phyloP scores from a whole-genome alignment of 2,888 invertebrate genomes.

The Ypsolopha scabrella region DNA sequence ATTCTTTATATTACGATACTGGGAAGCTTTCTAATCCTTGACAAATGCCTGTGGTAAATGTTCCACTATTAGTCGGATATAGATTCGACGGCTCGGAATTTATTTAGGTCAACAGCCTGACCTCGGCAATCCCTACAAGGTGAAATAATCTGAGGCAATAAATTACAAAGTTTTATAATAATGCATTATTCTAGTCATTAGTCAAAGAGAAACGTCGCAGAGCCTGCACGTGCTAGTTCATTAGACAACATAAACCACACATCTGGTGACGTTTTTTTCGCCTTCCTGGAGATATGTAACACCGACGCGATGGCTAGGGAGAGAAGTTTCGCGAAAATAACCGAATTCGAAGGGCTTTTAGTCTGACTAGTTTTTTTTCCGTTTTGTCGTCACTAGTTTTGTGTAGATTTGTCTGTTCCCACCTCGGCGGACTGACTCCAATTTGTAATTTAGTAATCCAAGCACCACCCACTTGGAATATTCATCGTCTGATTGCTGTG shows the following conservation, averaged over 20 bases:
- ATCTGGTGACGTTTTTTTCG: constrained; percentile 46
- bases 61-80: too few species aligned
- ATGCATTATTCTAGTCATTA: not conserved
- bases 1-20: too few species aligned
- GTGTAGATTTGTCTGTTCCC: constrained; percentile 22
- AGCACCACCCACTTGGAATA: constrained; percentile 50
- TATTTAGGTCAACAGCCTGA: too few species aligned
- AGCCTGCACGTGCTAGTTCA: constrained; percentile 38
- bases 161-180: too few species aligned
- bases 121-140: too few species aligned
- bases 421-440: constrained; percentile 34
- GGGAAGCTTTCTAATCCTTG: too few species aligned
- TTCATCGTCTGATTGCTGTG: constrained; percentile 51
- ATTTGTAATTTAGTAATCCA: constrained; percentile 48
- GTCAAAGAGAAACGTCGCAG: constrained; percentile 20
- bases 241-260: constrained; percentile 20
- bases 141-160: too few species aligned
- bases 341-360: not conserved
- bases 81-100: too few species aligned
- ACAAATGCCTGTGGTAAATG: too few species aligned
- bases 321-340: not conserved
- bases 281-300: constrained; percentile 38
- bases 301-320: constrained; percentile 26
- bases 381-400: too few species aligned
- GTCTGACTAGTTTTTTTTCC: not conserved